These are phyloP conservation scores for Tonatia bakeri DNA, from an alignment of 2,113 vertebrate species.

Conservation along the genomic window DNA sequence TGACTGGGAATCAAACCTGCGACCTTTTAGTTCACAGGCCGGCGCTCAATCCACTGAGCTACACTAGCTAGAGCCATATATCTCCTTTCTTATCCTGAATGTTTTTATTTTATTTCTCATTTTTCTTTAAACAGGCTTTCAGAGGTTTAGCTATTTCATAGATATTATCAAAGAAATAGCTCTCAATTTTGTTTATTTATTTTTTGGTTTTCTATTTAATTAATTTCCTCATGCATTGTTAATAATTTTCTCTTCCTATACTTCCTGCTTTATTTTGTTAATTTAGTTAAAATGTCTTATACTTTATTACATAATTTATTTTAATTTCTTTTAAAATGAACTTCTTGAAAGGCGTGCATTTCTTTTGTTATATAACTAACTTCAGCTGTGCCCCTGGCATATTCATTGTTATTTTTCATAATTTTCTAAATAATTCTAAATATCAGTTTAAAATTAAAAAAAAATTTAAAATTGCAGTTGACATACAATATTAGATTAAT, in stretches of 20 bases:
- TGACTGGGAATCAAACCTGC: too few species aligned
- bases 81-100: background rate
- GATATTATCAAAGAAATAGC: conserved; percentile 12
- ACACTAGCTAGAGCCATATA: background rate
- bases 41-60: too few species aligned
- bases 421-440: background rate
- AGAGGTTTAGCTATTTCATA: background rate
- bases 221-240: background rate
- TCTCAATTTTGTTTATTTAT: conserved; percentile 35
- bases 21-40: too few species aligned
- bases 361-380: background rate
- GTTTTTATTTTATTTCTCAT: background rate
- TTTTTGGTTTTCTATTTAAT: conserved; percentile 10
- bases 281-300: conserved; percentile 3
- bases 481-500: background rate
- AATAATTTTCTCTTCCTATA: background rate
- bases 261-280: conserved; percentile 10
- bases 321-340: conserved; percentile 19
- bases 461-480: background rate
- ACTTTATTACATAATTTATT: background rate
- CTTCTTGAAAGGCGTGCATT: background rate
- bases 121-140: conserved; percentile 29
- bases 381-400: background rate
- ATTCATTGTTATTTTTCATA: background rate
- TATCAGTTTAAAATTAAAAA: background rate